A percentile compares a stretch with the other conserved stretches of the same genome.
phyloP scores from a whole-genome alignment of 2,888 invertebrate genomes.

The Drosophila seclusa region DNA sequence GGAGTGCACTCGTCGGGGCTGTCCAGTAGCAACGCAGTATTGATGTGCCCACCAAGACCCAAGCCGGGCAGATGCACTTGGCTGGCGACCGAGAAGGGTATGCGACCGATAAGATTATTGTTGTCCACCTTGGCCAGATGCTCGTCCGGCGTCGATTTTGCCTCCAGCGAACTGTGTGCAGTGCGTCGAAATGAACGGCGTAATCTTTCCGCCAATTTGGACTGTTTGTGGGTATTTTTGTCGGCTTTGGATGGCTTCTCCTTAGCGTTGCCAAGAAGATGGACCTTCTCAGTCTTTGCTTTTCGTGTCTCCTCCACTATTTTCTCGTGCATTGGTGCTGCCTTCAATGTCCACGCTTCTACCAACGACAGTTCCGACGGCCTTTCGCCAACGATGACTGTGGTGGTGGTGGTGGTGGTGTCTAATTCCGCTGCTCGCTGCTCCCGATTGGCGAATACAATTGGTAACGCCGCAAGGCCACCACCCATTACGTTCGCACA shows the following conservation, averaged over 20 bases:
- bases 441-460: slow-evolving; percentile 57
- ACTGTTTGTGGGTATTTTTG: slow-evolving; percentile 71
- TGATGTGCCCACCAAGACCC: slow-evolving; percentile 75
- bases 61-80: slow-evolving; percentile 66
- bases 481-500: slow-evolving; percentile 83
- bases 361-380: slow-evolving; percentile 17
- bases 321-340: slow-evolving; percentile 81
- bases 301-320: slow-evolving; percentile 72
- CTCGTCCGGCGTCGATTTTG: slow-evolving; percentile 62
- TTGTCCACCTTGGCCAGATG: slow-evolving; percentile 47
- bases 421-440: slow-evolving; percentile 25
- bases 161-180: slow-evolving; percentile 78
- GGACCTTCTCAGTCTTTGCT: slow-evolving; percentile 72
- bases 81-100: slow-evolving; percentile 58
- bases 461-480: slow-evolving; percentile 82
- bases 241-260: slow-evolving; percentile 60
- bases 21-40: slow-evolving; percentile 80
- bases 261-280: slow-evolving; percentile 65
- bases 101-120: slow-evolving; percentile 42
- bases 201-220: slow-evolving; percentile 79
- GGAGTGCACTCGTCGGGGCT: slow-evolving; percentile 83
- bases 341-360: slow-evolving; percentile 32
- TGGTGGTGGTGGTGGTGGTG: slow-evolving; percentile 4
- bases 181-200: slow-evolving; percentile 81
- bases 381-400: slow-evolving; percentile 20